Percentiles rank a stretch among this genome's conserved stretches.
Evolutionary conservation across 1,140 invertebrate genomes (phyloP).

Genomic region (Ceratina japonica): DNA sequence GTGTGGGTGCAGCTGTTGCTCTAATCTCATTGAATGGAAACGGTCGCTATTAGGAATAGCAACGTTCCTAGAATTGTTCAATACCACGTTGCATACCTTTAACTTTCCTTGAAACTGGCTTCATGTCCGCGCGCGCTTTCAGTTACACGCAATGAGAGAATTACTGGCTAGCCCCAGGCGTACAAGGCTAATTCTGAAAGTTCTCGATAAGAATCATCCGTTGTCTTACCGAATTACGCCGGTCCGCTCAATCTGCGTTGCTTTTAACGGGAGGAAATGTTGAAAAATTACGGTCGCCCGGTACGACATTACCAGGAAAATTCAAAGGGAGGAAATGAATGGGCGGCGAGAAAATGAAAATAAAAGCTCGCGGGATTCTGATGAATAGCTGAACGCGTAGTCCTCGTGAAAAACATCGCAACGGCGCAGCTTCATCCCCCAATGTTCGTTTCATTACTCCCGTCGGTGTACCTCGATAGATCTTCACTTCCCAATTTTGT

Average conservation of each 20-base stretch:
- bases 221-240: constrained; percentile 11
- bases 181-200: constrained; percentile 21
- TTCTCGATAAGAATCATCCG: constrained; percentile 6
- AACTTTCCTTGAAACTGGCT: not conserved
- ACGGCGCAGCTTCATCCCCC: not conserved
- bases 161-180: not conserved
- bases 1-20: not conserved
- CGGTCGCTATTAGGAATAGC: not conserved
- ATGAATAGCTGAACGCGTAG: not conserved
- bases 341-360: constrained; percentile 23
- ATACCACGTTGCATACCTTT: not conserved
- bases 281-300: constrained; percentile 19
- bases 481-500: no score
- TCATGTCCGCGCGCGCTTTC: not conserved
- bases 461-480: not conserved
- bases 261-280: constrained; percentile 37
- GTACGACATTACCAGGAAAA: not conserved
- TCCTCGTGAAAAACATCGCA: not conserved
- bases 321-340: constrained; percentile 35
- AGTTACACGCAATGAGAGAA: not conserved
- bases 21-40: not conserved
- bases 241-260: constrained; percentile 11
- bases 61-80: not conserved
- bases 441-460: not conserved
- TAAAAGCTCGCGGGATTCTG: constrained; percentile 21